Percentiles rank a stretch among this genome's conserved stretches.
Evolutionary conservation across 2,113 vertebrate genomes (phyloP).

Genomic region (Triplophysa dalaica): DNA sequence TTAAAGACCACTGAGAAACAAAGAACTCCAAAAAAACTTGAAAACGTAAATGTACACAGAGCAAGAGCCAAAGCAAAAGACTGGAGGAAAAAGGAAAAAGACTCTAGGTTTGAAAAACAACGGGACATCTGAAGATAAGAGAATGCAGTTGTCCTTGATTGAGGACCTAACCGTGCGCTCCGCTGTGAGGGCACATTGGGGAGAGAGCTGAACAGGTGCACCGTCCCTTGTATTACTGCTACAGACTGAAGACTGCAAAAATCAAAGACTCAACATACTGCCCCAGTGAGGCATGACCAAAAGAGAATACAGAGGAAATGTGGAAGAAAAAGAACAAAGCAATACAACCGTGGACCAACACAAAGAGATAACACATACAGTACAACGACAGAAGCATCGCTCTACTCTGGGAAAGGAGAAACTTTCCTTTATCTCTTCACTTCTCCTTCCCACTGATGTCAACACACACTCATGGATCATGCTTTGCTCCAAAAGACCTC

Average conservation of each 20-base stretch:
- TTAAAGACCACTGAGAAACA: slow-evolving; percentile 7
- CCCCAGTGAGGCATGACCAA: slow-evolving; percentile 40
- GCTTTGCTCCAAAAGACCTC: slow-evolving; percentile 20
- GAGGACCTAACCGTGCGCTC: too few relatives aligned
- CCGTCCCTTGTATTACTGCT: slow-evolving; percentile 34
- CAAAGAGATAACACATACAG: not conserved
- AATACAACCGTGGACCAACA: not conserved
- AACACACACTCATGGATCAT: slow-evolving; percentile 32
- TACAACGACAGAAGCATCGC: not conserved
- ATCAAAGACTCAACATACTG: slow-evolving; percentile 38
- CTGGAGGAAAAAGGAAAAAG: slow-evolving; percentile 3
- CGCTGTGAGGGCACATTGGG: slow-evolving; percentile 21
- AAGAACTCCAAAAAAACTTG: slow-evolving; percentile 7
- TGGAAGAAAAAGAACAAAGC: slow-evolving; percentile 46
- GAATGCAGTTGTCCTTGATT: slow-evolving; percentile 26
- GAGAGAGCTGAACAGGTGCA: slow-evolving; percentile 51
- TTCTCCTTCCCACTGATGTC: slow-evolving; percentile 22
- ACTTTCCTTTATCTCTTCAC: slow-evolving; percentile 21
- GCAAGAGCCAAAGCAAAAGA: not conserved
- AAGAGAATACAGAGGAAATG: slow-evolving; percentile 18
- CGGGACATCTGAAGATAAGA: slow-evolving; percentile 27
- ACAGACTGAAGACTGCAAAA: slow-evolving; percentile 34
- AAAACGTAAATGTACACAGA: not conserved
- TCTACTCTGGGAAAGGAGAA: slow-evolving; percentile 31
- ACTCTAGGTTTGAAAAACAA: not conserved